A percentile compares a stretch with the other conserved stretches of the same genome.
Evolutionary conservation across 1,140 invertebrate species (phyloP).

Genomic region (Lordiphosa clarofinis): DNA sequence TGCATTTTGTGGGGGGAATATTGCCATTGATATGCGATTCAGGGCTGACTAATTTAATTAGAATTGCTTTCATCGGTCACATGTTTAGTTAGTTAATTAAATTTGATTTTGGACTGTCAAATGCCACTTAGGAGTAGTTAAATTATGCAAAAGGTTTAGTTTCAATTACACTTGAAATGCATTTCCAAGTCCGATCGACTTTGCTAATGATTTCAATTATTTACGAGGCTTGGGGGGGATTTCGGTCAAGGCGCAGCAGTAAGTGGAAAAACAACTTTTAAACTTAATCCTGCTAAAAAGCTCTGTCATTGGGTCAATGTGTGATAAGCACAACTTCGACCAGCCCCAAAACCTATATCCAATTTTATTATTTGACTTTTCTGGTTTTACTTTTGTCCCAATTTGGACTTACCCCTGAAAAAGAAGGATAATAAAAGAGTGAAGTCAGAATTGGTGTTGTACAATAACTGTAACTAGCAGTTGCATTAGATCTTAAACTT

Average conservation of each 20-base stretch:
- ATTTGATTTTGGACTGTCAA: constrained; percentile 32
- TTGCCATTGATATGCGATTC: constrained; percentile 21
- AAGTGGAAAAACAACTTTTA: not conserved
- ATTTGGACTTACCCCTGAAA: too few species aligned
- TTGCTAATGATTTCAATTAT: constrained; percentile 33
- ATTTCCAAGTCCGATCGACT: constrained; percentile 22
- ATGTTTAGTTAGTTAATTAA: constrained; percentile 58
- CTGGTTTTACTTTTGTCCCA: not conserved
- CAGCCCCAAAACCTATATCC: not conserved
- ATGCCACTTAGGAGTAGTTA: constrained; percentile 12
- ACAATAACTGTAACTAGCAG: too few species aligned
- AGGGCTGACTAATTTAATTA: constrained; percentile 46
- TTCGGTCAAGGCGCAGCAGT: not conserved
- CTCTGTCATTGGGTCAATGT: constrained; percentile 2
- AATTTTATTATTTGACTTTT: not conserved
- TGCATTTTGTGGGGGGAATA: constrained; percentile 31
- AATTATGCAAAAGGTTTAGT: constrained; percentile 40
- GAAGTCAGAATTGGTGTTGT: too few species aligned
- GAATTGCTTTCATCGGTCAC: constrained; percentile 3
- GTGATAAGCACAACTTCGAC: not conserved
- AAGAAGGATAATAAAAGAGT: too few species aligned
- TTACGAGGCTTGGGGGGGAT: not conserved
- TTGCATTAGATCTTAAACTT: too few species aligned
- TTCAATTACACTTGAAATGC: constrained; percentile 33
- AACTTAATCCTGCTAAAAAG: not conserved